Conservation (phyloP, 1,140 invertebrate genomes). For the Heterodera carotae region DNA sequence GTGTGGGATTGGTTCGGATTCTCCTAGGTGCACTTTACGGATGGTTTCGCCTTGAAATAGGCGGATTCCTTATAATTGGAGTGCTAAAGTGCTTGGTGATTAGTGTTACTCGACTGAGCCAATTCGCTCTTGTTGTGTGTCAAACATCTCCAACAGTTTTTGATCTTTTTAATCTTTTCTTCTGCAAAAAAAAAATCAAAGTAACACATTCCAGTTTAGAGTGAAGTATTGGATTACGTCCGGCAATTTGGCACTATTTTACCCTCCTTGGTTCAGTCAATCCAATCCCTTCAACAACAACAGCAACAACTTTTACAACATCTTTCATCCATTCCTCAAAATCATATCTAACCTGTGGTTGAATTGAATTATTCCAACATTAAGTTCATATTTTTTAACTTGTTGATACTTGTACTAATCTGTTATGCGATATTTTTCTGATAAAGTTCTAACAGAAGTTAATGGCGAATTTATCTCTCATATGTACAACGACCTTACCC, state of each 20-base stretch:
- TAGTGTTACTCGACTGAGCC: slow-evolving; percentile 20
- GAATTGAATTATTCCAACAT: no score
- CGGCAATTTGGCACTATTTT: slow-evolving; percentile 27
- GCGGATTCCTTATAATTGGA: slow-evolving; percentile 16
- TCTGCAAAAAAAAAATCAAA: neutral
- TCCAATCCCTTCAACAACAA: slow-evolving; percentile 17
- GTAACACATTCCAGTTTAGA: slow-evolving; percentile 17
- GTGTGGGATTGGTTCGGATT: neutral
- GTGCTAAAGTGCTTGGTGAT: slow-evolving; percentile 12
- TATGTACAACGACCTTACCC: no score
- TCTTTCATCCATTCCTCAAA: neutral
- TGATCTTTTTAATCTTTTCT: neutral
- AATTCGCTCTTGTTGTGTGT: slow-evolving; percentile 3
- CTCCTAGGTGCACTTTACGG: slow-evolving; percentile 19
- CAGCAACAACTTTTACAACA: neutral
- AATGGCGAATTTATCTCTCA: no score
- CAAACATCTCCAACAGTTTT: slow-evolving; percentile 27
- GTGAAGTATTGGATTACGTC: slow-evolving; percentile 32
- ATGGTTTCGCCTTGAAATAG: neutral
- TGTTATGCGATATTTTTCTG: no score
- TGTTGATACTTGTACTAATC: no score
- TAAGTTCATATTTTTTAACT: no score
- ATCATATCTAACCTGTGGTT: no score
- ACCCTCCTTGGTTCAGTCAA: slow-evolving; percentile 17
- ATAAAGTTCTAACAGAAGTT: no score